Base-by-base conservation (phyloP, 2,113 vertebrate genomes). In the Ciconia maguari region DNA sequence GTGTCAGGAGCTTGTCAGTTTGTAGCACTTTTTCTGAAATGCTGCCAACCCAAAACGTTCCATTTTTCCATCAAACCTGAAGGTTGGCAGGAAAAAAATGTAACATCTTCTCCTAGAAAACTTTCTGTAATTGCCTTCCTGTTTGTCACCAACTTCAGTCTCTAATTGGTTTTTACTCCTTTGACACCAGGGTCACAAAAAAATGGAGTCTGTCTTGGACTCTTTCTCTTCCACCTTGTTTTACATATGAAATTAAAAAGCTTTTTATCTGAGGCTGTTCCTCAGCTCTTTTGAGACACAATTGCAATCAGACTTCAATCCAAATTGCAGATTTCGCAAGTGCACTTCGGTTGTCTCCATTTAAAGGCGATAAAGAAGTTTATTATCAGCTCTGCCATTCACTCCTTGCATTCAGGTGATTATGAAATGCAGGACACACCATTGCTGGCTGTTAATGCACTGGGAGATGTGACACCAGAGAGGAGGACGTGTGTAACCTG, bases 1-100 rank as follows among this genome's bases (percentile, higher is more conserved):
- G 30, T 64, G 84, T 93, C 93, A 94, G 77, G 75, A 90, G 55
- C 72, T 77, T 91, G 77, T 91, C 93, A 92, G 57, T 92, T 90
- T 69, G 48, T 75, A 81, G 30, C n/a, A 42, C 51, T 70, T 81
- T 74, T 88, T 61, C 90, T 97, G 94, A 92, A 96, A 89, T 57
- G 42, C 71, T 93, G 88, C 62, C 70, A 89, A 15, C 34, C 12
- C 32, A 69, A 90, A 85, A 55, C 3, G 2, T 87, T 96, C 58
- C 25, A 80, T 87, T 85, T 97, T 92, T 79, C 36, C 1, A 64
- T 96, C 80, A 93, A 29, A 83, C 61, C 32, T 94, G 74, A 94
- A 84, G 51, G 61, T 7, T 83, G 60, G 10, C 32, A 81, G 92
- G 49, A 30, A 79, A n/a, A 91, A 71, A 44, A 38, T 20, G 4